Evolutionary conservation across 2,888 invertebrate species (phyloP), one percentile per base, ranked within the genome.

Genomic region (Rotaria sp.): DNA sequence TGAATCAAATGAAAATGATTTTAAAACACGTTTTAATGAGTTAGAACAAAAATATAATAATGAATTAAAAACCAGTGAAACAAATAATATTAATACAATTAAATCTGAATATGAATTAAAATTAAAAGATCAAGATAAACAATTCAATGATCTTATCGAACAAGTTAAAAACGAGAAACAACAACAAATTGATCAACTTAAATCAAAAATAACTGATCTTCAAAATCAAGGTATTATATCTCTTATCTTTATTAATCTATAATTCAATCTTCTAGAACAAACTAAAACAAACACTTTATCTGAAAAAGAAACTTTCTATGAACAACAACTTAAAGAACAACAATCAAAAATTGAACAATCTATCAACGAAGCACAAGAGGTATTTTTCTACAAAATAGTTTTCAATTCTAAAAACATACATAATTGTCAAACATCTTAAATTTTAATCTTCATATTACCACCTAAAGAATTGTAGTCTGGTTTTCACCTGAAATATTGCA

Each of bases 61-160:
- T 8, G 80, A 80, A n/a, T 45, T 80, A 80, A 41, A 45, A 80
- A 80, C 1, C 1, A 26, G 24, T 38, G n/a, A 80, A n/a, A n/a
- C 3, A 26, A 26, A 45, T 45, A 80, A 24, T 38, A 74, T 2
- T 21, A 38, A 74, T 8, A 24, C 8, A 38, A 38, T 74, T 10
- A 38, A 45, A 80, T 26, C 26, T n/a, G 80, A 80, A n/a, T 80
- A 45, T 80, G 80, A 80, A 80, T 24, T 13, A 45, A 80, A 80
- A 45, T 45, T 80, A 15, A 45, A 35, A 7, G 35, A 67, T 7
- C 35, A 67, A 67, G 67, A 67, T 67, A 35, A 35, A 67, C 35
- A 67, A 67, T 35, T 67, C 0, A 18, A 67, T 21, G 18, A 67
- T 38, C 21, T 35, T n/a, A 15, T 35, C 38, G 67, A 67, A 67